phyloP scores from a whole-genome alignment of 2,113 vertebrate genomes.

The Numida meleagris region DNA sequence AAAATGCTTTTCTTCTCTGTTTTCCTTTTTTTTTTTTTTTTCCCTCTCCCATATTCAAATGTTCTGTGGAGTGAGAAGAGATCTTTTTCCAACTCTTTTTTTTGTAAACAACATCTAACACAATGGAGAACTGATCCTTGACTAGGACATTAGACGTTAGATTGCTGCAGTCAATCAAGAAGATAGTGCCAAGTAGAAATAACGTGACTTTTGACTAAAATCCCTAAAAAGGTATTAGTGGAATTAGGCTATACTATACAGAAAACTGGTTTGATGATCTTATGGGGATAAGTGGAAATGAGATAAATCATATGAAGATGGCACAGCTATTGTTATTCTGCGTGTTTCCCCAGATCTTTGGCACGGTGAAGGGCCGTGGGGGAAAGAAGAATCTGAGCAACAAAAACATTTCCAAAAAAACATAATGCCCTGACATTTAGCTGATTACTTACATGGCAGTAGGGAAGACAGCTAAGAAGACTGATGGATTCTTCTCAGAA shows the following conservation, averaged over 20 bases:
- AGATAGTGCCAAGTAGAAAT: background rate
- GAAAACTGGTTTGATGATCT: background rate
- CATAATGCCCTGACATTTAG: background rate
- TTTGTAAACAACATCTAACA: background rate
- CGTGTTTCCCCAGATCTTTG: background rate
- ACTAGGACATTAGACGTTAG: background rate
- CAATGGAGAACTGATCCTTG: background rate
- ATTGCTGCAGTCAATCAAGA: background rate
- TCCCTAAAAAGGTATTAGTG: background rate
- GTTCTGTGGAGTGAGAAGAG: background rate
- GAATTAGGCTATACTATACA: background rate
- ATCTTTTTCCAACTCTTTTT: background rate
- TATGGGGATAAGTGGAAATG: background rate
- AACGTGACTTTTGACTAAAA: background rate
- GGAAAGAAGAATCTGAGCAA: background rate
- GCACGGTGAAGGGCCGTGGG: background rate
- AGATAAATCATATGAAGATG: background rate
- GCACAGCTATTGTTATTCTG: background rate
- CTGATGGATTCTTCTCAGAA: background rate
- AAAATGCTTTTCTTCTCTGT: background rate
- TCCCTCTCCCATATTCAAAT: background rate
- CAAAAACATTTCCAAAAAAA: background rate
- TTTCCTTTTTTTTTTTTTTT: background rate
- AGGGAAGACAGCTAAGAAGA: background rate
- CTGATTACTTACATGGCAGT: background rate